Evolutionary conservation across 2,113 vertebrate species (phyloP).

Genomic region (Galemys pyrenaicus): DNA sequence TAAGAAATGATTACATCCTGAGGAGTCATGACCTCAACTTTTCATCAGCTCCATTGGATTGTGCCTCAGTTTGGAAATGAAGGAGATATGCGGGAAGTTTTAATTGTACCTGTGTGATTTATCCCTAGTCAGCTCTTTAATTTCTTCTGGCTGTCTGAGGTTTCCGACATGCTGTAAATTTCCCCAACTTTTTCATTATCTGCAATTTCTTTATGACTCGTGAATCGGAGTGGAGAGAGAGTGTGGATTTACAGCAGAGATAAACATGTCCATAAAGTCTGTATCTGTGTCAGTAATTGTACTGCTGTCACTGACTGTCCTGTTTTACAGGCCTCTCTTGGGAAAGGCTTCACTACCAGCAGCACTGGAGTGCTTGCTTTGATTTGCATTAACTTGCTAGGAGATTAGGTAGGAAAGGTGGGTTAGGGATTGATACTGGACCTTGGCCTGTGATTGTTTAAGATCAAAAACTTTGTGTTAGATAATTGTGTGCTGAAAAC

Average conservation of each 20-base stretch:
- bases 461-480: slow-evolving; percentile 36
- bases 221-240: slow-evolving; percentile 93
- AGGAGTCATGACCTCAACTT: slow-evolving; percentile 87
- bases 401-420: slow-evolving; percentile 82
- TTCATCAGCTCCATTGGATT: slow-evolving; percentile 87
- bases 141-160: slow-evolving; percentile 92
- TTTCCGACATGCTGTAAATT: slow-evolving; percentile 98
- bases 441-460: slow-evolving; percentile 69
- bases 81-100: slow-evolving; percentile 87
- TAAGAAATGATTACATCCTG: slow-evolving; percentile 85
- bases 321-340: slow-evolving; percentile 91
- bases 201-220: slow-evolving; percentile 94
- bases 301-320: slow-evolving; percentile 89
- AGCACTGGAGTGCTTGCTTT: slow-evolving; percentile 81
- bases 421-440: slow-evolving; percentile 79
- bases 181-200: slow-evolving; percentile 99
- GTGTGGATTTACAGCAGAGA: slow-evolving; percentile 96
- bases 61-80: slow-evolving; percentile 87
- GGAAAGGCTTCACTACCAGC: slow-evolving; percentile 83
- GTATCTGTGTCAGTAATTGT: slow-evolving; percentile 92
- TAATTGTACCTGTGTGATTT: slow-evolving; percentile 91
- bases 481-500: slow-evolving; percentile 22
- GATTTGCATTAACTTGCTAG: slow-evolving; percentile 86
- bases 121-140: slow-evolving; percentile 91
- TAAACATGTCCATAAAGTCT: slow-evolving; percentile 95